Evolutionary conservation across 2,888 invertebrate genomes (phyloP).

Genomic region (Ametastegia equiseti): DNA sequence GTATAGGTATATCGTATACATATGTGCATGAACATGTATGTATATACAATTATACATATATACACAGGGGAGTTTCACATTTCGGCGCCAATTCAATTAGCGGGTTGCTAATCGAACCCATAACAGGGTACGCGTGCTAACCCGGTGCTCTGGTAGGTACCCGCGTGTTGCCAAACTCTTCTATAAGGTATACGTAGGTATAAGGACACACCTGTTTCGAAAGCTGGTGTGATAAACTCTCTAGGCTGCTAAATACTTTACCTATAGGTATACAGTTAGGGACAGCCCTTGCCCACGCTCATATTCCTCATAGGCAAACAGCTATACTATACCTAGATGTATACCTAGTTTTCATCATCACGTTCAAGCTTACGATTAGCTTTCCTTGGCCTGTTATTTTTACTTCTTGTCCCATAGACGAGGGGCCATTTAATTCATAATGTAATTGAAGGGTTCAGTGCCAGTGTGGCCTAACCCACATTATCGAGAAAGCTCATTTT

Average conservation of each 20-base stretch:
- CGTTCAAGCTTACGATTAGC: too few relatives aligned
- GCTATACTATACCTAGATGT: too few relatives aligned
- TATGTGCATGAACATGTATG: neutral
- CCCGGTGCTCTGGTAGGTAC: neutral
- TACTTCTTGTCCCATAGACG: too few relatives aligned
- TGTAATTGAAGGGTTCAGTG: too few relatives aligned
- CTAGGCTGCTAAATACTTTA: neutral
- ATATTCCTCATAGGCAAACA: too few relatives aligned
- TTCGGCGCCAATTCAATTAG: constrained; percentile 39
- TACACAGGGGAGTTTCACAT: neutral
- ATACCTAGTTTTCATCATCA: too few relatives aligned
- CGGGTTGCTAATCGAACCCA: constrained; percentile 19
- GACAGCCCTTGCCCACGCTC: neutral
- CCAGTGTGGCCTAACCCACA: too few relatives aligned
- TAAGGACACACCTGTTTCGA: constrained; percentile 46
- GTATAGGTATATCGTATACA: neutral
- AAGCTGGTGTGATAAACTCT: constrained; percentile 30
- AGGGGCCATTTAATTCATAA: too few relatives aligned
- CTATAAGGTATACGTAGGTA: too few relatives aligned
- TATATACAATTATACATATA: neutral
- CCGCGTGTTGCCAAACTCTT: too few relatives aligned
- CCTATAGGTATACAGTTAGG: neutral
- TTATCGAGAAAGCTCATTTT: too few relatives aligned
- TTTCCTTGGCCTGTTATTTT: too few relatives aligned
- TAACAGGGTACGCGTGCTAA: constrained; percentile 2